Evolutionary conservation across 2,113 vertebrate species (phyloP).

Genomic region (Tonatia bakeri): DNA sequence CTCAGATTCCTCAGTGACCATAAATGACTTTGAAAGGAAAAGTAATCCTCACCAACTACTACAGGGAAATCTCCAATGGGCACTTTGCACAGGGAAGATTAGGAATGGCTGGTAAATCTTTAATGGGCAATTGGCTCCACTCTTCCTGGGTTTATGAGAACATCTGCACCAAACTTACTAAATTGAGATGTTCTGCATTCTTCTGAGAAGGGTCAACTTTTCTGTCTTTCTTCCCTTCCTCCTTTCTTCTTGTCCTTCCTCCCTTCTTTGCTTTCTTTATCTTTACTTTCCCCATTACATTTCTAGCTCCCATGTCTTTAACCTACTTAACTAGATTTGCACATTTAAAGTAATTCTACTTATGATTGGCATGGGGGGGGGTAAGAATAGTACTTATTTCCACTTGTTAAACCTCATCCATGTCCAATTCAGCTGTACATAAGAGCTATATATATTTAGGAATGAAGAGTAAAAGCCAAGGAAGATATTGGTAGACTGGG

Average conservation of each 20-base stretch:
- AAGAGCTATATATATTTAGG: neutral
- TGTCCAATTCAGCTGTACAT: neutral
- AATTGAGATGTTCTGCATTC: neutral
- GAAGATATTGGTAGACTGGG: neutral
- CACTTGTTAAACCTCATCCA: neutral
- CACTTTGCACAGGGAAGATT: constrained; percentile 8
- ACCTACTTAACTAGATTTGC: neutral
- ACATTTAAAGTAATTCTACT: neutral
- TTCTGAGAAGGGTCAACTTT: neutral
- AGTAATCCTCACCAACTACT: neutral
- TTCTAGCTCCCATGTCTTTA: neutral
- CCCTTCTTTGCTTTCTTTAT: neutral
- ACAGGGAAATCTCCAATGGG: neutral
- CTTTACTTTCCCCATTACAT: neutral
- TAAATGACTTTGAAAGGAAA: constrained; percentile 53
- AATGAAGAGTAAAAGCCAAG: neutral
- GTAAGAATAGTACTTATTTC: neutral
- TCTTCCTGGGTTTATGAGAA: constrained; percentile 51
- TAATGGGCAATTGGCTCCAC: constrained; percentile 5
- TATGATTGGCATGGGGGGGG: neutral
- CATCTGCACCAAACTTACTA: constrained; percentile 20
- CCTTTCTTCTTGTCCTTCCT: neutral
- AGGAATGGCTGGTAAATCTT: constrained; percentile 44
- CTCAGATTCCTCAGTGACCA: constrained; percentile 25
- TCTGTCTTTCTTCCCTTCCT: too few relatives aligned